These are phyloP conservation scores for Lomographa bimaculata DNA, from an alignment of 2,888 invertebrate genomes.

Conservation along the genomic window DNA sequence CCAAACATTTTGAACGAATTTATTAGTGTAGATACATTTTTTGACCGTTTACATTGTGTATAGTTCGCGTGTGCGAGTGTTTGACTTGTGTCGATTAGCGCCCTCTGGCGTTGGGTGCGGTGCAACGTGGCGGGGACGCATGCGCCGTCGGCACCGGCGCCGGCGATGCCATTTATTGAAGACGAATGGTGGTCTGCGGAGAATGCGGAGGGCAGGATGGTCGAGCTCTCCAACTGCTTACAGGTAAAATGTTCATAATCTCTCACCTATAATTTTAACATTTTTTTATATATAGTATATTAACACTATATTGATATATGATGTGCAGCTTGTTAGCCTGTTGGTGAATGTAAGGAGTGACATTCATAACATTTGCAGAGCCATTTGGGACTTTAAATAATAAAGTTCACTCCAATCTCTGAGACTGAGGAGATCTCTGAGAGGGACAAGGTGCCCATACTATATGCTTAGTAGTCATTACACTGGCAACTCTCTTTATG, in stretches of 20 bases:
- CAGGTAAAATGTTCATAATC: slow-evolving; percentile 86
- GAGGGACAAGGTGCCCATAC: too few relatives aligned
- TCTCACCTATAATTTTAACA: too few relatives aligned
- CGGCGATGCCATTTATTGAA: slow-evolving; percentile 98
- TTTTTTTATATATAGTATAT: too few relatives aligned
- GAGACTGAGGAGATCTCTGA: too few relatives aligned
- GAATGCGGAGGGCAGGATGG: slow-evolving; percentile 95
- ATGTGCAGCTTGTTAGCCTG: too few relatives aligned
- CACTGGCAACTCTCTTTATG: too few relatives aligned
- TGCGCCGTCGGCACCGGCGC: slow-evolving; percentile 85
- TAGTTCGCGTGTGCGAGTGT: slow-evolving; percentile 60
- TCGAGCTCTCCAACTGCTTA: slow-evolving; percentile 94
- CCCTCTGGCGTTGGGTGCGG: slow-evolving; percentile 68
- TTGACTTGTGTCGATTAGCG: slow-evolving; percentile 55
- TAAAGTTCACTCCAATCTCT: too few relatives aligned
- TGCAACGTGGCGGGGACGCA: slow-evolving; percentile 86
- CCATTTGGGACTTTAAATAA: too few relatives aligned
- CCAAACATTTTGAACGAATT: slow-evolving; percentile 79
- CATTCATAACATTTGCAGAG: too few relatives aligned
- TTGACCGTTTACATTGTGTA: slow-evolving; percentile 55
- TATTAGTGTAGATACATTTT: slow-evolving; percentile 67
- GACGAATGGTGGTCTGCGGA: slow-evolving; percentile 98
- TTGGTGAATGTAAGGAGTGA: too few relatives aligned
- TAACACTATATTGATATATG: too few relatives aligned
- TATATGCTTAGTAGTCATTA: too few relatives aligned